Evolutionary conservation across 1,140 invertebrate species (phyloP).

Genomic region (Neelides sp.): DNA sequence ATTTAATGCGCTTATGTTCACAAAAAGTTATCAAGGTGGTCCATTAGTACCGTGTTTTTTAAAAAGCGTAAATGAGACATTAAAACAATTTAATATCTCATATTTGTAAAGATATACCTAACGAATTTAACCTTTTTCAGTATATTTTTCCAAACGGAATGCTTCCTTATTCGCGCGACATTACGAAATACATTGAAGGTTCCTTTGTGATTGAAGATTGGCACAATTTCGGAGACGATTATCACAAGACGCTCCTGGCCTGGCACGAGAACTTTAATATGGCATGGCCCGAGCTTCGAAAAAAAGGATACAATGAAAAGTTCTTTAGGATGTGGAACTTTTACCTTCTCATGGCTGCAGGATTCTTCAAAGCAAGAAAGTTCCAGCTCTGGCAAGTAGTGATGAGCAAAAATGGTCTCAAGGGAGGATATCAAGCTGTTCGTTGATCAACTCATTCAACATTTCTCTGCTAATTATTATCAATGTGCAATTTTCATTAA

Average conservation of each 20-base stretch:
- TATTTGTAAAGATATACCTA: too few relatives aligned
- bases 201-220: conserved; percentile 28
- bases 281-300: conserved; percentile 23
- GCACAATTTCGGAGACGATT: conserved; percentile 28
- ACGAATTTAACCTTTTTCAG: too few relatives aligned
- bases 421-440: conserved; percentile 23
- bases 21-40: too few relatives aligned
- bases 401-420: conserved; percentile 23
- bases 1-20: too few relatives aligned
- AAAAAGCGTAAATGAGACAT: too few relatives aligned
- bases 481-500: too few relatives aligned
- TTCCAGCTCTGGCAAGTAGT: conserved; percentile 28
- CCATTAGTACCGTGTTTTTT: too few relatives aligned
- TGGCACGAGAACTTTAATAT: conserved; percentile 28
- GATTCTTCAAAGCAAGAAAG: conserved; percentile 16
- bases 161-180: conserved; percentile 17
- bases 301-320: conserved; percentile 15
- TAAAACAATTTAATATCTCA: too few relatives aligned
- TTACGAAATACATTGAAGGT: conserved; percentile 17
- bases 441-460: too few relatives aligned
- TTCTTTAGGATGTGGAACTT: conserved; percentile 28
- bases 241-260: conserved; percentile 22
- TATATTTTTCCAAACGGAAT: conserved; percentile 30
- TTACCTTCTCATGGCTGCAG: conserved; percentile 23
- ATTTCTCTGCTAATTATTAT: too few relatives aligned